phyloP scores from a whole-genome alignment of 2,113 vertebrate genomes.

The Furnarius figulus region DNA sequence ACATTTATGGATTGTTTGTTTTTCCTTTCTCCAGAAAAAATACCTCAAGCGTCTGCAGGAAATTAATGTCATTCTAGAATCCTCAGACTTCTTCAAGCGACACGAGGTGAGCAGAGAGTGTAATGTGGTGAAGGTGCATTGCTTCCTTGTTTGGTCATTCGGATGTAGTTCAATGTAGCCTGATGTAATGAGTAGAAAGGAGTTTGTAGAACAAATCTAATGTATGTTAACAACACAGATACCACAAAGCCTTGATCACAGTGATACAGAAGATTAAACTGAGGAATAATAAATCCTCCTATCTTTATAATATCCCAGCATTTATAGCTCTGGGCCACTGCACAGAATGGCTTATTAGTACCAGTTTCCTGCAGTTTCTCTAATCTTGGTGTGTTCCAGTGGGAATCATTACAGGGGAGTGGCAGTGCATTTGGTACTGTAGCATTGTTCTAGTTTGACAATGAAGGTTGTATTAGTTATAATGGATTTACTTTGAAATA shows the following conservation, averaged over 20 bases:
- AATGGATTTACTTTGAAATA: neutral
- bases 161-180: neutral
- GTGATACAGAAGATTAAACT: neutral
- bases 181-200: neutral
- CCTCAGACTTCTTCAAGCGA: constrained; percentile 89
- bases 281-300: neutral
- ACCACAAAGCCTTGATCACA: neutral
- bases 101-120: constrained; percentile 86
- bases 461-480: neutral
- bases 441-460: neutral
- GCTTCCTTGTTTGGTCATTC: neutral
- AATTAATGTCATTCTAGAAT: constrained; percentile 85
- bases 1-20: neutral
- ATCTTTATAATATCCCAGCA: neutral
- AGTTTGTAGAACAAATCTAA: neutral
- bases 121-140: neutral
- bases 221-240: neutral
- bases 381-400: neutral
- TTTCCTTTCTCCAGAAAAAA: constrained; percentile 76
- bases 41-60: constrained; percentile 89
- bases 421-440: neutral
- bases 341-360: neutral
- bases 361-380: neutral
- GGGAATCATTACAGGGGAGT: neutral
- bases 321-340: neutral